A percentile compares a stretch with the other conserved stretches of the same genome.
Evolutionary conservation across 2,113 vertebrate genomes (phyloP).

Genomic region (Philantomba maxwellii): DNA sequence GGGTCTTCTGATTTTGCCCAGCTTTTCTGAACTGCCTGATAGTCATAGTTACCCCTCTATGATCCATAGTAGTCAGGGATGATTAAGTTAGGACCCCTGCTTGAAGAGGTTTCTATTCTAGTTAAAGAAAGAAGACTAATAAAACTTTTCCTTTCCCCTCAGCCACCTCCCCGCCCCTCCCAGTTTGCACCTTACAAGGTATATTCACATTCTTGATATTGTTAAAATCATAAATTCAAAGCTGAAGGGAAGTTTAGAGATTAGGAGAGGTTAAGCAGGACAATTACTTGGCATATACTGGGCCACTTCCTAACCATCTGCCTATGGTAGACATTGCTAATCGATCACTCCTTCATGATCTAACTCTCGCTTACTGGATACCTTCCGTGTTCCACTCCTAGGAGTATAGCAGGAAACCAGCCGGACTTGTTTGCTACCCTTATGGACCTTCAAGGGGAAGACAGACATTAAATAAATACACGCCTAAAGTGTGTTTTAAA

Average conservation of each 20-base stretch:
- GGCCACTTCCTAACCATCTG: neutral
- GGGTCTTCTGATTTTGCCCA: neutral
- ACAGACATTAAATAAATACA: slow-evolving; percentile 39
- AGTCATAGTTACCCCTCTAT: neutral
- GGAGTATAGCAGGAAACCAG: slow-evolving; percentile 41
- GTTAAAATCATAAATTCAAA: slow-evolving; percentile 8
- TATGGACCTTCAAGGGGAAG: slow-evolving; percentile 13
- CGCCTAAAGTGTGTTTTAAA: neutral
- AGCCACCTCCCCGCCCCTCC: neutral
- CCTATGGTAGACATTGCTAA: neutral
- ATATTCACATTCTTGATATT: neutral
- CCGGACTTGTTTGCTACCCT: slow-evolving; percentile 47
- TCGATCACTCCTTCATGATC: neutral
- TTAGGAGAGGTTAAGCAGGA: neutral
- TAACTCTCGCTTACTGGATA: neutral
- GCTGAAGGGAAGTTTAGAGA: neutral
- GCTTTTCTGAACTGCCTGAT: neutral
- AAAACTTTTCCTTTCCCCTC: neutral
- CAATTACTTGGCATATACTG: neutral
- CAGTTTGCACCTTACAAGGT: neutral
- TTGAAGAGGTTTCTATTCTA: neutral
- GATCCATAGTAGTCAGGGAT: neutral
- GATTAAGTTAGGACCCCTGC: neutral
- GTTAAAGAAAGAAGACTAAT: neutral
- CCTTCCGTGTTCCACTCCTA: neutral